phyloP scores from a whole-genome alignment of 2,113 vertebrate species.

The Oplegnathus fasciatus region DNA sequence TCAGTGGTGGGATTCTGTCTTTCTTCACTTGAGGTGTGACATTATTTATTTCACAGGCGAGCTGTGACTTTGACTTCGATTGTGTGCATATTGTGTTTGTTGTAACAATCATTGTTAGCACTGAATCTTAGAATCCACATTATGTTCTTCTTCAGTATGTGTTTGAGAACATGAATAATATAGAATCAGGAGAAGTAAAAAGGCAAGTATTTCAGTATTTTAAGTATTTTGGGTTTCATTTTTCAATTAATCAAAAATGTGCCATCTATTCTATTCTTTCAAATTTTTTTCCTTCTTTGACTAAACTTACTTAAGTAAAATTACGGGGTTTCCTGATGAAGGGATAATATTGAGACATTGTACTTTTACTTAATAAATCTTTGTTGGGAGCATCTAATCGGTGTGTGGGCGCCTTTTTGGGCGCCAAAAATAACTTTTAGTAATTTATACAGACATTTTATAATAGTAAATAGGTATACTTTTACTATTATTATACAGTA shows the following conservation, averaged over 20 bases:
- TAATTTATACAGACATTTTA: background rate
- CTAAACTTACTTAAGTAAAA: background rate
- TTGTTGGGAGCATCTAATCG: background rate
- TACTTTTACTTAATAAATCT: background rate
- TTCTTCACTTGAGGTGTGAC: constrained; percentile 29
- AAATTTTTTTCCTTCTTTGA: background rate
- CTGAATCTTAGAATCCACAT: background rate
- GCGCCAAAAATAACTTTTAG: too few species aligned
- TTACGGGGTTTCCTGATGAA: background rate
- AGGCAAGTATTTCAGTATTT: too few species aligned
- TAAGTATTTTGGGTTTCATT: too few species aligned
- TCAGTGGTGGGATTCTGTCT: constrained; percentile 32
- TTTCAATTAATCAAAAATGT: background rate
- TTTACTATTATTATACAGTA: background rate
- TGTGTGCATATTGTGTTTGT: constrained; percentile 12
- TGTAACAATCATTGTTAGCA: background rate
- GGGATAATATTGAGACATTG: background rate
- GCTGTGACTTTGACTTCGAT: constrained; percentile 20
- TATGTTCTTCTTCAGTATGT: background rate
- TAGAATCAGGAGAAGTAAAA: background rate
- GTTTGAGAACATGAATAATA: constrained; percentile 13
- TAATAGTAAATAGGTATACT: background rate
- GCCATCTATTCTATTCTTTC: background rate
- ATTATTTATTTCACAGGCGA: constrained; percentile 58
- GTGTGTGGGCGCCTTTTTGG: too few species aligned